Base-by-base conservation (phyloP, 2,113 vertebrate species). In the Phocoena sinus region DNA sequence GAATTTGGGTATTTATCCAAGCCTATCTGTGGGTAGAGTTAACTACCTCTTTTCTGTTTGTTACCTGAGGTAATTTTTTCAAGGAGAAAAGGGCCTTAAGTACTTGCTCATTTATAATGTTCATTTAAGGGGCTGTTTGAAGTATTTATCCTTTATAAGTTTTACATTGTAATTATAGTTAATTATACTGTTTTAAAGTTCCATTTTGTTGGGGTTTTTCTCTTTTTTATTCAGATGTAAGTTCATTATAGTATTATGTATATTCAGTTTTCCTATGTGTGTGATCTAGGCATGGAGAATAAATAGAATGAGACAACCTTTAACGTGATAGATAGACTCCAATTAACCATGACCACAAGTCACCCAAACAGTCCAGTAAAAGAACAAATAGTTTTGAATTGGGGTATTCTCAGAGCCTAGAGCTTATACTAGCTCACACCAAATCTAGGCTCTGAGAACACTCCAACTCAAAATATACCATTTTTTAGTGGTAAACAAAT, bases 121-220 rank as follows among this genome's bases (percentile, higher is more conserved):
- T 20, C 20, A 82, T 41, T 79, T 76, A 81, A 82, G 21, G 47
- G 11, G 15, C 81, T 65, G 15, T 76, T 81, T 95, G 41, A 94
- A 91, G 17, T 93, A 58, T 91, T 94, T 92, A 62, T 88, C 44
- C 28, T 87, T 87, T 68, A 31, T 87, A 82, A 83, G 13, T 94
- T 89, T 41, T 62, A n/a, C 20, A 73, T 84, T 62, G 13, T 91
- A 73, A 36, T 91, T 84, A 60, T 60, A 83, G 31, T 67, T 86
- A 91, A 85, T 65, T 79, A 4, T 92, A 41, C 41, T 89, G 33
- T 93, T 95, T 95, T 67, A 44, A 76, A 95, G 33, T 86, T 81
- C 10, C 1, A 23, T 71, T 79, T 74, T 87, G 53, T 56, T 20
- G 18, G 53, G 10, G 41, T 17, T 36, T 63, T 9, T 53, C 31